Evolutionary conservation across 2,888 invertebrate genomes (phyloP).

Genomic region (Cantharis rufa): DNA sequence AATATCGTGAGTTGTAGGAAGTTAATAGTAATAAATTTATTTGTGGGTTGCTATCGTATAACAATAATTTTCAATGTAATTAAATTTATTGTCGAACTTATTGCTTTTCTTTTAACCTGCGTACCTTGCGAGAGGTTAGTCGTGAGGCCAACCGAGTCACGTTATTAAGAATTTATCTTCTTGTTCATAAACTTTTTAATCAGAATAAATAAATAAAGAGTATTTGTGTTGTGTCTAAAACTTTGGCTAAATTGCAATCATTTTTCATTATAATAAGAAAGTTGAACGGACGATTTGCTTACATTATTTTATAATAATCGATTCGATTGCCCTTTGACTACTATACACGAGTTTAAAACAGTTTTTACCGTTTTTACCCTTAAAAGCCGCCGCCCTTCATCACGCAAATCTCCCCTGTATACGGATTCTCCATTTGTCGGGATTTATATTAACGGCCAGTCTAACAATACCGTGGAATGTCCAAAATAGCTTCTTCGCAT

Average conservation of each 20-base stretch:
- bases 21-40: conserved; percentile 7
- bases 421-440: background rate
- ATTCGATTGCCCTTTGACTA: background rate
- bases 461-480: background rate
- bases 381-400: background rate
- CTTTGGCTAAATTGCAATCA: conserved; percentile 3
- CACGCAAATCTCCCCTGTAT: background rate
- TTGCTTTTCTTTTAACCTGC: conserved; percentile 13
- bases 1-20: conserved; percentile 4
- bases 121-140: background rate
- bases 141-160: conserved; percentile 9
- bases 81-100: conserved; percentile 17
- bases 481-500: background rate
- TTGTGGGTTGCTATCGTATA: background rate
- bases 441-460: background rate
- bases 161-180: conserved; percentile 12
- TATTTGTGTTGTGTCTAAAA: background rate
- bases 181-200: conserved; percentile 11
- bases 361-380: background rate
- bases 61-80: conserved; percentile 8
- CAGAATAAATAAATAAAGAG: conserved; percentile 6
- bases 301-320: background rate
- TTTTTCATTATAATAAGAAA: background rate
- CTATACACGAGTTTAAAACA: background rate
- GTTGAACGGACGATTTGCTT: background rate